Evolutionary conservation across 2,797 vertebrate species (phyloP), one percentile per base, ranked within the genome.

Genomic region (Galagoides demidoff): DNA sequence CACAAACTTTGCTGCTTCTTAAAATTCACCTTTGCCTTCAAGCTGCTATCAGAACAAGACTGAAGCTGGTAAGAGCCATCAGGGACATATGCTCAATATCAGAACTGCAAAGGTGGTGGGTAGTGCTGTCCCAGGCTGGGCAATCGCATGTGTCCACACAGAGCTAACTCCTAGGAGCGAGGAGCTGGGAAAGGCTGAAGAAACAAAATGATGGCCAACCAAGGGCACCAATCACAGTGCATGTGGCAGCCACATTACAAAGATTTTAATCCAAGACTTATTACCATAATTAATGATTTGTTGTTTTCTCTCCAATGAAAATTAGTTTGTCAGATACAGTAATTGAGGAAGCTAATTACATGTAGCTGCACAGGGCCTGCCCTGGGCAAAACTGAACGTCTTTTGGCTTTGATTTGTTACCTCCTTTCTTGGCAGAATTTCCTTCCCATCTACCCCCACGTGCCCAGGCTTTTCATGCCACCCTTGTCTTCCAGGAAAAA

Each of bases 241-340:
- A 3, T 90, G 84, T 20, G 61, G 86, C 86, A 85, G 85, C 63
- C 37, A 61, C 55, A 95, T 29, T 29, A 73, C 74, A 88, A 83
- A 92, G 93, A 93, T 92, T 85, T 95, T 95, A 90, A 94, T 82
- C 83, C 0, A 0, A 27, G 59, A 90, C 94, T 81, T 81, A 79
- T 92, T 97, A 79, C 78, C 79, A 29, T 89, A 96, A 96, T 88
- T 93, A 98, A 97, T 95, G 85, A 66, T 96, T 97, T 95, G 89
- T 97, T 97, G 82, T 97, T 97, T 94, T 81, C 77, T 96, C 94
- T 95, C 92, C n/a, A 94, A 96, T 96, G 97, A 97, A 97, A 98
- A 98, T 85, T 90, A 95, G 85, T 97, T 98, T 95, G 96, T 97
- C 97, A 97, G 92, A 98, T 94, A 89, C 94, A 93, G 70, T 95